Evolutionary conservation across 2,113 vertebrate species (phyloP).

Genomic region (Leucoraja erinaceus): DNA sequence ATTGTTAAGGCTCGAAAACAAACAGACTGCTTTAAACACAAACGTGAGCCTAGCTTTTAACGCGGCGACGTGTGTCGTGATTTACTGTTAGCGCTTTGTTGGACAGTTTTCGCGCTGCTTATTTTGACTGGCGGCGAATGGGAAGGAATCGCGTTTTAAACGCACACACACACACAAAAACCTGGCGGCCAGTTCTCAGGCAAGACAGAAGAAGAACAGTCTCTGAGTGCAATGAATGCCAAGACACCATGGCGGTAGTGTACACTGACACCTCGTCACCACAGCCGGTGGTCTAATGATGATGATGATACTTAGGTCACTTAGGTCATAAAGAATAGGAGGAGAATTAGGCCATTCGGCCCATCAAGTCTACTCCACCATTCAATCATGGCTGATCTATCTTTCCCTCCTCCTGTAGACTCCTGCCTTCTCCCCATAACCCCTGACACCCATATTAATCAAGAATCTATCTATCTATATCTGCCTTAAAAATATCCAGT

Average conservation of each 20-base stretch:
- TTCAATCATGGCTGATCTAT: too few relatives aligned
- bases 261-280: background rate
- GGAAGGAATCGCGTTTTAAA: too few relatives aligned
- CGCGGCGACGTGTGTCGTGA: background rate
- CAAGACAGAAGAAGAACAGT: background rate
- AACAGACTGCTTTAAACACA: background rate
- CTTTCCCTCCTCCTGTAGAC: too few relatives aligned
- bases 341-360: too few relatives aligned
- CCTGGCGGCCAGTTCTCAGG: background rate
- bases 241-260: background rate
- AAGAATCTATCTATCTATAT: too few relatives aligned
- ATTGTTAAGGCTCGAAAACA: background rate
- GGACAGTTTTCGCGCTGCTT: background rate
- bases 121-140: background rate
- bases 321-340: too few relatives aligned
- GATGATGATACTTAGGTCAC: too few relatives aligned
- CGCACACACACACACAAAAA: background rate
- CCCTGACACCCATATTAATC: too few relatives aligned
- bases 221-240: background rate
- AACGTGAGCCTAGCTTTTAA: background rate
- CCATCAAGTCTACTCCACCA: too few relatives aligned
- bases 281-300: too few relatives aligned
- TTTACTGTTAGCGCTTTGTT: background rate
- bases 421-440: too few relatives aligned
- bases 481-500: too few relatives aligned